Base-by-base conservation (phyloP, 1,140 invertebrate genomes). In the Drosophila santomea region DNA sequence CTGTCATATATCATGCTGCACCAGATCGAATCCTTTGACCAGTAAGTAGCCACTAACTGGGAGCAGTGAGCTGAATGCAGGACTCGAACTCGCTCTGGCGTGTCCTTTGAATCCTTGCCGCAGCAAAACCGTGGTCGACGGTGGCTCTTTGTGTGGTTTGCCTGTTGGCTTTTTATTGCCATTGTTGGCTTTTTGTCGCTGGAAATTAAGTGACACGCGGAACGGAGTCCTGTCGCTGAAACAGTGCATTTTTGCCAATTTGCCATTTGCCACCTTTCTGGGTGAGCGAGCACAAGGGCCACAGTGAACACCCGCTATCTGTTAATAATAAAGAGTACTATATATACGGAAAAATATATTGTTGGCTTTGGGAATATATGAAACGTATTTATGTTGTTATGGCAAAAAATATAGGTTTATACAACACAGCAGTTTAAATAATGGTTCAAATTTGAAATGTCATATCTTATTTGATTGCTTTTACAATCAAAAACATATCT, bases 131-230 rank as follows among this genome's bases (percentile, higher is more conserved):
- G 45, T n/a, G 58, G 45, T 39, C 14, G 35, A 6, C 17, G 12
- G 14, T 36, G 20, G 47, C 25, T 32, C 47, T 54, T 60, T 68
- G 28, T 68, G 64, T 14, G 64, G 64, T 38, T 52, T 66, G 61
- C 10, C 64, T 54, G 66, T 68, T 51, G 61, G 38, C 47, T 38
- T 38, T 66, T 68, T 68, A 68, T 44, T 51, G 64, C 36, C 60
- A 5, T 66, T 68, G 38, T 66, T 68, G 64, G 64, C 36, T 17
- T 48, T 50, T 66, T 66, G 57, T 50, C 35, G 25, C 59, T 68
- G 64, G 14, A 54, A 68, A 68, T 68, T 45, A 68, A 68, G 47
- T 66, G 47, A 54, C 59, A 44, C 44, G 23, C 45, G 14, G n/a
- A 28, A 8, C 17, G 3, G 35, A 38, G 58, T 58, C 28, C 28